Percentiles rank a stretch among this genome's conserved stretches.
These are phyloP conservation scores for Presbytis comata DNA, from an alignment of 2,797 vertebrate species.

Conservation along the genomic window DNA sequence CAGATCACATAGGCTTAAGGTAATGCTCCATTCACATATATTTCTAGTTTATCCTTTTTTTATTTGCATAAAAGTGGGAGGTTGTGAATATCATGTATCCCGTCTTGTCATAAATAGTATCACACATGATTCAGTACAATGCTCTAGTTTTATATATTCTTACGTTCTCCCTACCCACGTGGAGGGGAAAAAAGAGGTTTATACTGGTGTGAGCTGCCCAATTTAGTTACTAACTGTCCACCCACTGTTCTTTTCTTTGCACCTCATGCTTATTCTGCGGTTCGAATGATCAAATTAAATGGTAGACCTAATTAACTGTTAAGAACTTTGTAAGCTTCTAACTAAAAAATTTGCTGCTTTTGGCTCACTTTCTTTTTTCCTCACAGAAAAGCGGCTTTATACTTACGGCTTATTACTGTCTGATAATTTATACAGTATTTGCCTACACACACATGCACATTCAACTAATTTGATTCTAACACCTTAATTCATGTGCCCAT, in stretches of 20 bases:
- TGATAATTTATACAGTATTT: conserved; percentile 66
- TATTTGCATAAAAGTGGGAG: background rate
- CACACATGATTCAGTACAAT: background rate
- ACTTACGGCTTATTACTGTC: conserved; percentile 35
- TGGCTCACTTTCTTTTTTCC: background rate
- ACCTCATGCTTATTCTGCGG: background rate
- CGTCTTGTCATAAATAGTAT: conserved; percentile 12
- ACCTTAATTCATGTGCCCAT: conserved; percentile 40
- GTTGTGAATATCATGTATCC: background rate
- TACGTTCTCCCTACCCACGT: background rate
- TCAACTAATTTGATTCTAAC: conserved; percentile 63
- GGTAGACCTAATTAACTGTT: conserved; percentile 64
- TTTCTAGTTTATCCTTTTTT: conserved; percentile 26
- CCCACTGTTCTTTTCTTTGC: conserved; percentile 56
- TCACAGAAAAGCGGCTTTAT: conserved; percentile 49
- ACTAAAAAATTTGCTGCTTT: conserved; percentile 54
- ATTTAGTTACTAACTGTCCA: conserved; percentile 63
- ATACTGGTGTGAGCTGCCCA: conserved; percentile 18
- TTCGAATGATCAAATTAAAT: conserved; percentile 63
- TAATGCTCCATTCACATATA: background rate
- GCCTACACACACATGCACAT: conserved; percentile 33
- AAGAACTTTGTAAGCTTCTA: conserved; percentile 52
- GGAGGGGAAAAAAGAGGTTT: conserved; percentile 6
- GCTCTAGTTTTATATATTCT: conserved; percentile 21
- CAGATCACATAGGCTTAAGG: background rate